Evolutionary conservation across 1,140 invertebrate species (phyloP), one percentile per base, ranked within the genome.

Genomic region (Chionoecetes opilio): DNA sequence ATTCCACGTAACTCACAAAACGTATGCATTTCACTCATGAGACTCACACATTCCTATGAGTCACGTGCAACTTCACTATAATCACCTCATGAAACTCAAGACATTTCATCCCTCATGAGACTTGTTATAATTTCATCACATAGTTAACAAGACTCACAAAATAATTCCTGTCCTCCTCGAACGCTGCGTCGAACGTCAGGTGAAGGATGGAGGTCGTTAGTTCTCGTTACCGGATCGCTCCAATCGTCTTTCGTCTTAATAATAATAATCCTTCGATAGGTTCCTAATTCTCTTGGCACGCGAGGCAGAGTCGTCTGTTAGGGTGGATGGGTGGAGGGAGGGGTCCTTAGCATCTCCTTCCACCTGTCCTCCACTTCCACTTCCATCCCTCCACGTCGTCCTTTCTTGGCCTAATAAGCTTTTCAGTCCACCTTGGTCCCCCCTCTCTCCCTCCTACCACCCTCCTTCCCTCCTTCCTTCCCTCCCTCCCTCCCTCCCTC

Each of bases 231-330:
- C 26, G 17, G 88, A 11, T 32, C 32, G 84, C 17, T 86, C 84
- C 84, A 86, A 38, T 86, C 84, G 32, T 32, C 84, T 86, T 38
- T 88, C 17, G 35, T 88, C 86, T 88, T 8, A 6, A 29, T 38
- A 37, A 38, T 8, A 6, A 29, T 38, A 37, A 38, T 88, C 86
- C n/a, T 88, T 41, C 86, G n/a, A 88, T 88, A 88, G 2, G 35
- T 37, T n/a, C 86, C 38, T 88, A 88, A 88, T 88, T 88, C 38
- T 88, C 9, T 29, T 38, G 86, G 86, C 86, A 88, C 86, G 86
- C 86, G 35, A 88, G 86, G 17, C 37, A 17, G 21, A n/a, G n/a
- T 75, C 63, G 63, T 75, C 6, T n/a, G 63, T 75, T 75, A 26
- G 63, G 21, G 63, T 46, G 41, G 41, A 14, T 8, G 41, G 41